These are phyloP conservation scores for Camarhynchus parvulus DNA, from an alignment of 2,113 vertebrate genomes.

Conservation along the genomic window DNA sequence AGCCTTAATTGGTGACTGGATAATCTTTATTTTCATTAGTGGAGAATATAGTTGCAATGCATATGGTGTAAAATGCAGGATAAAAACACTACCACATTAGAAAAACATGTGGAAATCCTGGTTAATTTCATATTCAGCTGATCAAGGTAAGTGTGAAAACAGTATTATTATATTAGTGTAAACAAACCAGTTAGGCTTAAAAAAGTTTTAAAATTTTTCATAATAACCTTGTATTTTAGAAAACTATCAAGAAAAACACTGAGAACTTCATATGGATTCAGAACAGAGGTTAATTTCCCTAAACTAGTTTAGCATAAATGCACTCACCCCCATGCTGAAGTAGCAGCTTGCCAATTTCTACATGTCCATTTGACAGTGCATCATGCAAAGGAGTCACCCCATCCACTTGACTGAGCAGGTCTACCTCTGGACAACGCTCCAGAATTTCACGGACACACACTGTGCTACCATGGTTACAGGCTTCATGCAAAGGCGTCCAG, in stretches of 20 bases:
- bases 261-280: conserved; percentile 2
- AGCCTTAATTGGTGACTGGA: not conserved
- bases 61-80: conserved; percentile 21
- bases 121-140: conserved; percentile 25
- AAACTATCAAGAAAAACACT: conserved; percentile 17
- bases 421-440: conserved; percentile 84
- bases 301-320: conserved; percentile 61
- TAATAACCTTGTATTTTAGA: conserved; percentile 5
- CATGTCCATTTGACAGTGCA: conserved; percentile 87
- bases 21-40: conserved; percentile 37
- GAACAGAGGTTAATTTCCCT: conserved; percentile 52
- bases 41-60: conserved; percentile 21
- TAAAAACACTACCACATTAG: conserved; percentile 4
- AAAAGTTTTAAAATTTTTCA: conserved; percentile 37
- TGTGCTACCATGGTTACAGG: conserved; percentile 94
- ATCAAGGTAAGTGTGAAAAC: conserved; percentile 31
- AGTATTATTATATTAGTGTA: conserved; percentile 55
- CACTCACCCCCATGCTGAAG: conserved; percentile 88
- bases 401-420: conserved; percentile 87
- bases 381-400: conserved; percentile 94
- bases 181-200: conserved; percentile 47
- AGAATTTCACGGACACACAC: conserved; percentile 91
- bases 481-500: conserved; percentile 97
- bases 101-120: conserved; percentile 18
- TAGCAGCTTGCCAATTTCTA: conserved; percentile 90